Percentiles rank a stretch among this genome's conserved stretches.
Conservation (phyloP, 2,888 invertebrate species). For the Tinea pellionella region DNA sequence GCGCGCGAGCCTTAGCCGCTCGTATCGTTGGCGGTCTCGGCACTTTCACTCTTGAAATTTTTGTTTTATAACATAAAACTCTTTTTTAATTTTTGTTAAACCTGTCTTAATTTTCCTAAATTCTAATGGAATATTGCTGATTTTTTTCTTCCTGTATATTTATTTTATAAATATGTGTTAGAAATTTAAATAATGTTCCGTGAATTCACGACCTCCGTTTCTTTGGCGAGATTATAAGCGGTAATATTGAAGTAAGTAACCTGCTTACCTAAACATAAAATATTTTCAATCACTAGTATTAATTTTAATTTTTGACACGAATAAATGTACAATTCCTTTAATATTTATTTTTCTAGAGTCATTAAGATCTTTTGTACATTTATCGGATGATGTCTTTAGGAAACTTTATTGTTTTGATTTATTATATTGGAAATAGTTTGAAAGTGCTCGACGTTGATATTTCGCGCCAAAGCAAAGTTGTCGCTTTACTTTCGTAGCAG, state of each 20-base stretch:
- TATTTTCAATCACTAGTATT: neutral
- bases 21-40: neutral
- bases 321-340: neutral
- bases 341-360: neutral
- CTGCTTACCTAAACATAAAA: neutral
- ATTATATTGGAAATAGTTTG: neutral
- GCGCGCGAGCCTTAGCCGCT: slow-evolving; percentile 2
- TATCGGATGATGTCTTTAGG: neutral
- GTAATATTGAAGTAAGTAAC: neutral
- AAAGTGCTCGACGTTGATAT: neutral
- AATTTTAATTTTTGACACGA: too few species aligned
- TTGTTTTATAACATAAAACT: neutral
- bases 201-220: neutral
- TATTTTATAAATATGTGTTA: neutral
- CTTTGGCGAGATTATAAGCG: neutral
- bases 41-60: neutral
- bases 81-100: neutral
- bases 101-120: neutral
- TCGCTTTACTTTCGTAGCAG: neutral
- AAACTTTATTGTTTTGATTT: neutral
- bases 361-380: neutral
- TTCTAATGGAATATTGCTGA: neutral
- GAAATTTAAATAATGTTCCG: slow-evolving; percentile 3
- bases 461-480: neutral
- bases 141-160: neutral